These are phyloP conservation scores for Leptinotarsa juncta DNA, from an alignment of 2,888 invertebrate genomes.

Conservation along the genomic window DNA sequence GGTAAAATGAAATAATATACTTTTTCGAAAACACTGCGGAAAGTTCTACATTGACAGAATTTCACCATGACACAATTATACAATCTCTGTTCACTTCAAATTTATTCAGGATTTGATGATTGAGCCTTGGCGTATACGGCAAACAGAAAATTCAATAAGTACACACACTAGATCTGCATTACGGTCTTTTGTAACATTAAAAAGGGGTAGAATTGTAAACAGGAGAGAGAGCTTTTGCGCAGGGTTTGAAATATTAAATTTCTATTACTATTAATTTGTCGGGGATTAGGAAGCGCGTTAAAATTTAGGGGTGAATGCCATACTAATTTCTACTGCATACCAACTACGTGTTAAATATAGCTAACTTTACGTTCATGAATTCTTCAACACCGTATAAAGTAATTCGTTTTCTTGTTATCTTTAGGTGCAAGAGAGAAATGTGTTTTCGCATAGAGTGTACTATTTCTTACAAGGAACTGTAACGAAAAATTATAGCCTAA, in stretches of 20 bases:
- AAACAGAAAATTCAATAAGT: slow-evolving; percentile 38
- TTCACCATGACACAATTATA: too few species aligned
- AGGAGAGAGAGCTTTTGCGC: slow-evolving; percentile 22
- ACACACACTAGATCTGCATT: slow-evolving; percentile 29
- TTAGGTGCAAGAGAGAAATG: slow-evolving; percentile 13
- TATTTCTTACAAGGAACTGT: slow-evolving; percentile 13
- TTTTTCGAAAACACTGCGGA: too few species aligned
- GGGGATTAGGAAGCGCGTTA: slow-evolving; percentile 39
- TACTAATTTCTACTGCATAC: slow-evolving; percentile 34
- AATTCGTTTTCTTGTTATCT: slow-evolving; percentile 10
- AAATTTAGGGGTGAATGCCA: slow-evolving; percentile 41
- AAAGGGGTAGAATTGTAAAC: slow-evolving; percentile 33
- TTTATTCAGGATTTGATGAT: background rate
- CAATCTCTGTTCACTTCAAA: too few species aligned
- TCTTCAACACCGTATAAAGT: slow-evolving; percentile 21
- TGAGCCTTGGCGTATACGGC: background rate
- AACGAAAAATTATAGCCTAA: slow-evolving; percentile 13
- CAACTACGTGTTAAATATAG: slow-evolving; percentile 30
- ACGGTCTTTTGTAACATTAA: slow-evolving; percentile 33
- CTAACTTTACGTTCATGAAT: slow-evolving; percentile 27
- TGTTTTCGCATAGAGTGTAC: slow-evolving; percentile 5
- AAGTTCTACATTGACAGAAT: too few species aligned
- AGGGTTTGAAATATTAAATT: slow-evolving; percentile 44
- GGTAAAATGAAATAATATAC: too few species aligned
- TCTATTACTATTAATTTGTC: slow-evolving; percentile 45